Base-by-base conservation (phyloP, 1,140 invertebrate species). In the Helicoverpa armigera region DNA sequence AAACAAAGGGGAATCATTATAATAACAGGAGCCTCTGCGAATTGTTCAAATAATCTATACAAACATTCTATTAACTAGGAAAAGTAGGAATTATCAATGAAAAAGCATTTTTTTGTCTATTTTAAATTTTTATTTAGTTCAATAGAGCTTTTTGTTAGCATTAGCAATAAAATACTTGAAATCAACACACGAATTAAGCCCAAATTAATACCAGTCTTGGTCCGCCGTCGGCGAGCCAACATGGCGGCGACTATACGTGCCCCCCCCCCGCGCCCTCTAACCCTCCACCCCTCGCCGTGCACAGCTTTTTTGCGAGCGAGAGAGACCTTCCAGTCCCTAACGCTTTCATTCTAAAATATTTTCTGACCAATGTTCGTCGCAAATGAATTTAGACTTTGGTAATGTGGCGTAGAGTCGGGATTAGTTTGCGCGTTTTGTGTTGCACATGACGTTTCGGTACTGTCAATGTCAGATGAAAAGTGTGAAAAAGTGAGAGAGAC, bases 401-500 rank as follows among this genome's bases (percentile, higher is more conserved):
- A 0, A 0, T 11, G 23, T 9, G 0, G 0, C 0, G 67, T 88
- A 93, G 63, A 84, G 87, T 84, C 51, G 14, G 82, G 78, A 82
- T 85, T 88, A 0, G 31, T 23, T 72, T 79, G 79, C 0, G 35
- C 2, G 0, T 50, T 50, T 9, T 0, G 3, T 7, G 7, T 63
- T 43, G 83, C 7, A 82, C 89, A 58, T 63, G 76, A 35, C 88
- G 11, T 86, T 90, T 76, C 65, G n/a, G 7, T 82, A 35, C 35
- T 85, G 74, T 12, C 73, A 23, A 2, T 29, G 76, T 86, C 80
- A 87, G 75, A 89, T 93, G 92, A 95, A 95, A 95, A 95, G 92
- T 95, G 93, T 94, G 91, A 95, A 95, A 95, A 95, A 95, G 83
- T 87, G 93, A 95, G 92, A 95, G 93, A 91, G 93, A 94, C 88